Evolutionary conservation across 2,113 vertebrate genomes (phyloP).

Genomic region (Riparia riparia): DNA sequence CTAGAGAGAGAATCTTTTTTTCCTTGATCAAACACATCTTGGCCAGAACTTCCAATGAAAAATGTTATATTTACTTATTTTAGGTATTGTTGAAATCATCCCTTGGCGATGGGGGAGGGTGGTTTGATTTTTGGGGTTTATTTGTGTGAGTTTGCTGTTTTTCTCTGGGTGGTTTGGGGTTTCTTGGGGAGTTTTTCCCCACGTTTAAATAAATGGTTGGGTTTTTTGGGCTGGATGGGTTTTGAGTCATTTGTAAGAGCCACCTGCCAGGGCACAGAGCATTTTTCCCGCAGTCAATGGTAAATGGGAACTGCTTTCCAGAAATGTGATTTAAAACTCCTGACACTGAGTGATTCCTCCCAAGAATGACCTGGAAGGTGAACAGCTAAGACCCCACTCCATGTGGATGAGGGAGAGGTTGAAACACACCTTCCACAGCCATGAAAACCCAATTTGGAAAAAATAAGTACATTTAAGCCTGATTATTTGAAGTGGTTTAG

Average conservation of each 20-base stretch:
- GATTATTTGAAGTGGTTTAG: not conserved
- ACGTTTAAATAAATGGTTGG: not conserved
- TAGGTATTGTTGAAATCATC: not conserved
- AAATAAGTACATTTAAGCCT: not conserved
- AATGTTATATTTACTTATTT: not conserved
- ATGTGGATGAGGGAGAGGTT: not conserved
- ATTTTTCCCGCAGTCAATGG: not conserved
- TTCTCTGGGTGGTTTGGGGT: not conserved
- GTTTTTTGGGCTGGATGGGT: not conserved
- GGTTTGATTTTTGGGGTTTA: not conserved
- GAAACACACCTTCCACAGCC: not conserved
- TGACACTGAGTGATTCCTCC: not conserved
- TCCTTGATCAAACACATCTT: not conserved
- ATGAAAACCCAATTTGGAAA: not conserved
- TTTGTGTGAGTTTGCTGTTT: not conserved
- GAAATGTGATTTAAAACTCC: not conserved
- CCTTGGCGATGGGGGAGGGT: fast-evolving
- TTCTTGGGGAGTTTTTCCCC: not conserved
- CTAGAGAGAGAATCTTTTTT: not conserved
- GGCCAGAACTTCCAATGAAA: not conserved
- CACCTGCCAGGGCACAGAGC: not conserved
- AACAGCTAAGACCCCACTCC: not conserved
- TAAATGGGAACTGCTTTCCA: not conserved
- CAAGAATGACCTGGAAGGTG: not conserved
- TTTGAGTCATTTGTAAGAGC: not conserved